Evolutionary conservation across 2,797 vertebrate species (phyloP).

Genomic region (Crocidura indochinensis): DNA sequence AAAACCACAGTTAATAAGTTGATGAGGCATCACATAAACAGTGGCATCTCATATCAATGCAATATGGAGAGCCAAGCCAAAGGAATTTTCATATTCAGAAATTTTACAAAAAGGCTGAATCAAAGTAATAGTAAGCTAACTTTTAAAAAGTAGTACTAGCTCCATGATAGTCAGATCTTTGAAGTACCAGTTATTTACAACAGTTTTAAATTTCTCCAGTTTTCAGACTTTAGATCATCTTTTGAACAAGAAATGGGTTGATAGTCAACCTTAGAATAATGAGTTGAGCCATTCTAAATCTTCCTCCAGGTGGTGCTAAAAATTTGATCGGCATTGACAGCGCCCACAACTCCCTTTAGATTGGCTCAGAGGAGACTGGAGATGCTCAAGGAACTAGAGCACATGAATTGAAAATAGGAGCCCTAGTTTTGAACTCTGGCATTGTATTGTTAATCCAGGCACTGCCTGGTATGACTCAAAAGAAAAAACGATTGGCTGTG

Average conservation of each 20-base stretch:
- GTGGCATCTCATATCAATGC: slow-evolving; percentile 28
- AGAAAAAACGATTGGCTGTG: no score
- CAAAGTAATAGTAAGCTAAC: background rate
- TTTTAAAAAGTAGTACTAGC: background rate
- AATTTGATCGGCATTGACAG: no score
- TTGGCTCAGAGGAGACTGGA: no score
- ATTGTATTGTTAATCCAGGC: no score
- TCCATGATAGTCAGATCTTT: background rate
- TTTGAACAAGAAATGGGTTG: background rate
- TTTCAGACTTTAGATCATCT: slow-evolving; percentile 10
- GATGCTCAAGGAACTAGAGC: no score
- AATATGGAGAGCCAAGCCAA: slow-evolving; percentile 22
- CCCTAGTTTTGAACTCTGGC: no score
- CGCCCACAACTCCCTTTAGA: no score
- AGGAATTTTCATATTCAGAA: slow-evolving; percentile 39
- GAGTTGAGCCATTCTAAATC: background rate
- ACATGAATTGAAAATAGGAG: no score
- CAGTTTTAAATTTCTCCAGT: background rate
- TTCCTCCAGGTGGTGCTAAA: no score
- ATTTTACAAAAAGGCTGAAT: background rate
- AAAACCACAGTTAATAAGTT: slow-evolving; percentile 17
- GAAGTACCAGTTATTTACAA: background rate
- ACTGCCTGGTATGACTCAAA: no score
- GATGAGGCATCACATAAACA: slow-evolving; percentile 50
- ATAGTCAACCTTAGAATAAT: background rate